Percentiles rank a stretch among this genome's conserved stretches.
Conservation (phyloP, 2,888 invertebrate species). For the Drosophila subquinaria region DNA sequence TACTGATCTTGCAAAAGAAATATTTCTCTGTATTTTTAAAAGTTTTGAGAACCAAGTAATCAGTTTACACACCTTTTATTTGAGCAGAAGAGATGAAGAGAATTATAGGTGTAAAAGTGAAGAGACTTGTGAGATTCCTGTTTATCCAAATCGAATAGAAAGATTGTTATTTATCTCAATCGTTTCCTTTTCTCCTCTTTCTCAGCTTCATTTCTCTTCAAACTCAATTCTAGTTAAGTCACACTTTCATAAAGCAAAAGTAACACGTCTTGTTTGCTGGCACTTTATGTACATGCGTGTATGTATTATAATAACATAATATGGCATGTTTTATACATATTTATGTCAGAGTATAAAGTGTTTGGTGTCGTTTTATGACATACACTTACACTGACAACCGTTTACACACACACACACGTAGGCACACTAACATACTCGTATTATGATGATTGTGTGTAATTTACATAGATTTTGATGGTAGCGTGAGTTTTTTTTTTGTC, state of each 20-base stretch:
- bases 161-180: not conserved
- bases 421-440: slow-evolving; percentile 43
- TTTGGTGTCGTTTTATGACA: slow-evolving; percentile 64
- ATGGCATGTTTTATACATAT: slow-evolving; percentile 37
- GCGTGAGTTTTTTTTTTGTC: slow-evolving; percentile 28
- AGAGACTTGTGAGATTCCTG: not conserved
- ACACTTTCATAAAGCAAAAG: slow-evolving; percentile 18
- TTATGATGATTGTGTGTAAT: slow-evolving; percentile 75
- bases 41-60: too few species aligned
- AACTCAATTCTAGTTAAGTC: slow-evolving; percentile 4
- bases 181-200: not conserved
- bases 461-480: slow-evolving; percentile 71
- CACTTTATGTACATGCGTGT: slow-evolving; percentile 14
- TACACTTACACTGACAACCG: slow-evolving; percentile 25
- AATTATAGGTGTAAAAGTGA: not conserved
- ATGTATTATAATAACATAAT: slow-evolving; percentile 17
- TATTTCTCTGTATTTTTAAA: too few species aligned
- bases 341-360: slow-evolving; percentile 58
- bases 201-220: not conserved
- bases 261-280: slow-evolving; percentile 9
- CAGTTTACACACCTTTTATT: too few species aligned
- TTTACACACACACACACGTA: slow-evolving; percentile 23
- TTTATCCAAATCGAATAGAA: not conserved
- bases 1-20: too few species aligned
- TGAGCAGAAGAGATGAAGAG: too few species aligned